A percentile compares a stretch with the other conserved stretches of the same genome.
These are phyloP conservation scores for Patiria pectinifera DNA, from an alignment of 53 echinoderm and acorn worm species.

Conservation along the genomic window DNA sequence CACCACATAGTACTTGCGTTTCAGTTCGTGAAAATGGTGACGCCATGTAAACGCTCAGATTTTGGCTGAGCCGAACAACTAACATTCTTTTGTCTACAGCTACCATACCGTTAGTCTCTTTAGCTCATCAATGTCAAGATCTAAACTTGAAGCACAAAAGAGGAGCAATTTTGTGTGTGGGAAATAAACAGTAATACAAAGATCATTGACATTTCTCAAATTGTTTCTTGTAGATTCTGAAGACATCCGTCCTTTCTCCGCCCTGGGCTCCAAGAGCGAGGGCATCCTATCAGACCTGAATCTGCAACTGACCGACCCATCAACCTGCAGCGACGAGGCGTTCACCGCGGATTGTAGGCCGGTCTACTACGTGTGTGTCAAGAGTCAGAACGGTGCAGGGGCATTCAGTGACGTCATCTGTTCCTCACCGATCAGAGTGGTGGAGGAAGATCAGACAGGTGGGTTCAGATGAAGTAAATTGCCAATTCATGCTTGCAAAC, in stretches of 20 bases:
- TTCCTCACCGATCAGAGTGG: slow-evolving; percentile 68
- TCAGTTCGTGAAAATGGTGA: too few relatives aligned
- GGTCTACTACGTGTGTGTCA: slow-evolving; percentile 68
- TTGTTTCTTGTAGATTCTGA: slow-evolving; percentile 5
- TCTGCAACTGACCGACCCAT: slow-evolving; percentile 55
- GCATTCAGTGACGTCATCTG: slow-evolving; percentile 51
- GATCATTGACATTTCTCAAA: background rate
- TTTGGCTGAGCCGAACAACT: too few relatives aligned
- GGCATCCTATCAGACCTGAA: slow-evolving; percentile 17
- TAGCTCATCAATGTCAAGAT: too few relatives aligned
- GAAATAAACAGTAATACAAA: background rate
- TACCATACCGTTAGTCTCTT: too few relatives aligned
- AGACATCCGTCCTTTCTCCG: slow-evolving; percentile 39
- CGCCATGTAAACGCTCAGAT: too few relatives aligned
- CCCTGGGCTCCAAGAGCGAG: slow-evolving; percentile 10
- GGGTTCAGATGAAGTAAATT: background rate
- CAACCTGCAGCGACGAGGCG: slow-evolving; percentile 22
- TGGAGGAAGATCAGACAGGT: slow-evolving; percentile 67
- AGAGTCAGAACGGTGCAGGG: slow-evolving; percentile 71
- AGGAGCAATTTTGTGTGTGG: too few relatives aligned
- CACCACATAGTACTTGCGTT: too few relatives aligned
- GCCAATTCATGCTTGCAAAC: too few relatives aligned
- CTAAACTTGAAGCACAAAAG: too few relatives aligned
- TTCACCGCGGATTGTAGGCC: slow-evolving; percentile 27
- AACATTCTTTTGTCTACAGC: too few relatives aligned